Evolutionary conservation across 2,797 vertebrate genomes (phyloP).

Genomic region (Tragelaphus oryx): DNA sequence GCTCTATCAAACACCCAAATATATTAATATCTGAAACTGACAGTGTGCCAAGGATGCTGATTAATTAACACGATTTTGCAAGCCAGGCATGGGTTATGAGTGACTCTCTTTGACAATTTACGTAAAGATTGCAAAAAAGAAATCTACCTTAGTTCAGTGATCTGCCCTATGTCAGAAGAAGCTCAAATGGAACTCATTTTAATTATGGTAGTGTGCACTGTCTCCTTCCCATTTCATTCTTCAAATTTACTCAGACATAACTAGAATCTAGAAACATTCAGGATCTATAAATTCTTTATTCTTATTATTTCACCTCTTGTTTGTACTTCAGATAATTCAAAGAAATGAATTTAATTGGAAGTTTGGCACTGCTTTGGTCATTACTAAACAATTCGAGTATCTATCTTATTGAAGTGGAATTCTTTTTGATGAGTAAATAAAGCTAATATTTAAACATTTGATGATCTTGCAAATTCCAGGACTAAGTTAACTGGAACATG

Average conservation of each 20-base stretch:
- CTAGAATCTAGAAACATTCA: slow-evolving; percentile 32
- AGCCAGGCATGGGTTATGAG: slow-evolving; percentile 39
- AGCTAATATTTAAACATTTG: slow-evolving; percentile 14
- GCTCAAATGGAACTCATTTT: not conserved
- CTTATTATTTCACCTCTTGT: not conserved
- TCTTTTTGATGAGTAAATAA: not conserved
- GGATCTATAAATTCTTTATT: not conserved
- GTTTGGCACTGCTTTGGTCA: not conserved
- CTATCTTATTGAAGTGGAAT: not conserved
- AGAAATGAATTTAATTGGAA: slow-evolving; percentile 49
- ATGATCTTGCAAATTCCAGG: slow-evolving; percentile 36
- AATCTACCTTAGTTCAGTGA: not conserved
- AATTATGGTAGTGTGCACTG: not conserved
- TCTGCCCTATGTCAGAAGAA: slow-evolving; percentile 46
- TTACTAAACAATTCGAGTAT: slow-evolving; percentile 31
- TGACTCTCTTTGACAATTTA: slow-evolving; percentile 53
- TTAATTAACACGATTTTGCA: slow-evolving; percentile 61
- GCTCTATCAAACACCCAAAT: not conserved
- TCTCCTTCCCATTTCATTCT: not conserved
- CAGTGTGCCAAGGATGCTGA: slow-evolving; percentile 1
- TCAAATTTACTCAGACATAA: slow-evolving; percentile 54
- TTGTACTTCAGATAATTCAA: slow-evolving; percentile 38
- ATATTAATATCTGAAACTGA: slow-evolving; percentile 45
- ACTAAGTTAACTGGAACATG: not conserved
- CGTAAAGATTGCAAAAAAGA: not conserved